phyloP scores from a whole-genome alignment of 1,140 invertebrate genomes.

The Ylistrum balloti region DNA sequence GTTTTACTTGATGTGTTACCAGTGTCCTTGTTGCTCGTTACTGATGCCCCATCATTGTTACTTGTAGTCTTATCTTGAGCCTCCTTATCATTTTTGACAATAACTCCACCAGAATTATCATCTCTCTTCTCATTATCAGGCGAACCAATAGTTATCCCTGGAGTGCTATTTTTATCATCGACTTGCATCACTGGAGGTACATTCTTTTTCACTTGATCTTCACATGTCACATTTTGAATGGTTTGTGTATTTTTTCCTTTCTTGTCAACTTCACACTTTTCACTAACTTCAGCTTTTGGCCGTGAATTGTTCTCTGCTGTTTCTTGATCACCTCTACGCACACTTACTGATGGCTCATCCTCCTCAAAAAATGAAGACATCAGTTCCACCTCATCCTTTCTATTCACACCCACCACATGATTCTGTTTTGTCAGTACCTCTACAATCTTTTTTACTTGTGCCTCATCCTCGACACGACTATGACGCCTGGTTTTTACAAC shows the following conservation, averaged over 20 bases:
- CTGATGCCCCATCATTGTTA: neutral
- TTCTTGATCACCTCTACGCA: conserved; percentile 31
- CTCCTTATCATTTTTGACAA: neutral
- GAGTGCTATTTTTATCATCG: neutral
- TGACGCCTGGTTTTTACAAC: conserved; percentile 44
- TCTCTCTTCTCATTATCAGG: neutral
- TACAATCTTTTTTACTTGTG: conserved; percentile 49
- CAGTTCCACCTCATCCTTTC: conserved; percentile 24
- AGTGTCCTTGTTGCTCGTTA: neutral
- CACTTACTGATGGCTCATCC: conserved; percentile 49
- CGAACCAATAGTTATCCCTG: neutral
- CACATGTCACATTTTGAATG: no score
- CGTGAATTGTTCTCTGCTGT: conserved; percentile 8
- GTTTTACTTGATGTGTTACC: no score
- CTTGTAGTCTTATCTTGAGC: neutral
- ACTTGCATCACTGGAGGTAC: neutral
- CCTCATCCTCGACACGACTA: conserved; percentile 55
- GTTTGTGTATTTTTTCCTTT: neutral
- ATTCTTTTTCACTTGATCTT: neutral
- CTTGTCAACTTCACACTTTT: neutral
- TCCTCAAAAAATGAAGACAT: conserved; percentile 61
- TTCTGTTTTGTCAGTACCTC: conserved; percentile 44
- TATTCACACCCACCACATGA: conserved; percentile 11
- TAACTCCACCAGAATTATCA: neutral
- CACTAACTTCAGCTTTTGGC: neutral